Base-by-base conservation (phyloP, 2,888 invertebrate species). In the Abscondita cerata region DNA sequence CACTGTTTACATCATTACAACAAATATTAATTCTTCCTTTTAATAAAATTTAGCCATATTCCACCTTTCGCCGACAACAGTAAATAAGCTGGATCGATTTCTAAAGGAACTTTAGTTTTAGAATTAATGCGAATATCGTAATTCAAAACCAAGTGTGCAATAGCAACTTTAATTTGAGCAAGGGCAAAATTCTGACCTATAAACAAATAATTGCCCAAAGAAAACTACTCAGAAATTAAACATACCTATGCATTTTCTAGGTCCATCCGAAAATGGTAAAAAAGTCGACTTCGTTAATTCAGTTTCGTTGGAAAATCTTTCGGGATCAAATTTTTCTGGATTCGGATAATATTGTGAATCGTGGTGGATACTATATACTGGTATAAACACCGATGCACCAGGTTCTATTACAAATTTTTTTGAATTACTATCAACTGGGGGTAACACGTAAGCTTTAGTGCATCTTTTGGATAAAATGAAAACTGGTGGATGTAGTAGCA, bases 51-150 rank as follows among this genome's bases (percentile, higher is more conserved):
- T 13, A 72, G 48, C 71, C 71, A 72, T 16, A 70, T 31, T 6
- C 71, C 72, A 31, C 65, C 68, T 48, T 13, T 56, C 46, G 48
- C 52, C 3, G 47, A 31, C 9, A 64, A 38, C 41, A 71, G 31
- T 25, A 70, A 66, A 33, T n/a, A 25, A 4, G 1, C 4, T 0
- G 69, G 68, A 64, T 72, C 71, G 2, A 71, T 62, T 46, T 68
- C 52, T 15, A 73, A 47, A 4, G 70, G 71, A 33, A 66, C 55
- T 13, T 55, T 54, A 1, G 73, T 72, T 62, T 70, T 69, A 31
- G 65, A 34, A 69, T 78, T 79, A 1, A 75, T 68, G 15, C 60
- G 69, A 2, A 81, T 59, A 46, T 76, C 72, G 52, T 76, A 81
- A 36, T 78, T 76, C 18, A 65, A 68, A 0, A 74, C 34, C 0